phyloP scores from a whole-genome alignment of 2,888 invertebrate genomes.

The Drosophila cracens region DNA sequence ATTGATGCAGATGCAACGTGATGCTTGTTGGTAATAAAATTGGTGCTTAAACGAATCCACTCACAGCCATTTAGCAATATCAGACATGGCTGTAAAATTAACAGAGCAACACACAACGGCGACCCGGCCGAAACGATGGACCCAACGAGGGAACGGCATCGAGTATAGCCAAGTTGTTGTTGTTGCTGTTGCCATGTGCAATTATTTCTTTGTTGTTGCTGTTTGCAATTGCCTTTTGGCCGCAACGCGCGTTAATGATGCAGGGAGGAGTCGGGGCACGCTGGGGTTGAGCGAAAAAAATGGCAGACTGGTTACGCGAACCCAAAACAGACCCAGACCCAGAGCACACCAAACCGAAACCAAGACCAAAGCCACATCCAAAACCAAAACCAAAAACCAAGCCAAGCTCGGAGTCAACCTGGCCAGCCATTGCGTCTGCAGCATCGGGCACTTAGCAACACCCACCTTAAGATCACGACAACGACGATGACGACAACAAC shows the following conservation, averaged over 20 bases:
- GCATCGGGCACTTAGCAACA: conserved; percentile 74
- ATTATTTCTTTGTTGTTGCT: conserved; percentile 52
- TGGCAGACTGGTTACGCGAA: conserved; percentile 73
- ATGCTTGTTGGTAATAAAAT: conserved; percentile 83
- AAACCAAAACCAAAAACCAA: not conserved
- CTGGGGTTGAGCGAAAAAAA: conserved; percentile 35
- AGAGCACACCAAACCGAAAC: not conserved
- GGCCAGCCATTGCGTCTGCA: conserved; percentile 77
- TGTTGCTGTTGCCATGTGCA: conserved; percentile 55
- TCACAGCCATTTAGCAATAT: conserved; percentile 83
- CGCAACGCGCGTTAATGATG: conserved; percentile 75
- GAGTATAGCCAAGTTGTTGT: conserved; percentile 30
- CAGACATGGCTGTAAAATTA: conserved; percentile 82
- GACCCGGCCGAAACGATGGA: conserved; percentile 34
- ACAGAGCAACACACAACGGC: conserved; percentile 77
- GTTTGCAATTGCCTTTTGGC: conserved; percentile 56
- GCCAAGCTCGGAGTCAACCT: not conserved
- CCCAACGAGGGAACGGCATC: conserved; percentile 26
- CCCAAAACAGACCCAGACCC: not conserved
- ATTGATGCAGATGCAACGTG: conserved; percentile 79
- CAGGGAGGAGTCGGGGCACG: conserved; percentile 51
- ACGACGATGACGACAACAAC: conserved; percentile 31
- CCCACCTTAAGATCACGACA: conserved; percentile 75
- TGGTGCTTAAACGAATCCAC: conserved; percentile 84
- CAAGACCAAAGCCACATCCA: conserved; percentile 3